phyloP scores from a whole-genome alignment of 2,797 vertebrate species.

The Bradypodion ventrale region DNA sequence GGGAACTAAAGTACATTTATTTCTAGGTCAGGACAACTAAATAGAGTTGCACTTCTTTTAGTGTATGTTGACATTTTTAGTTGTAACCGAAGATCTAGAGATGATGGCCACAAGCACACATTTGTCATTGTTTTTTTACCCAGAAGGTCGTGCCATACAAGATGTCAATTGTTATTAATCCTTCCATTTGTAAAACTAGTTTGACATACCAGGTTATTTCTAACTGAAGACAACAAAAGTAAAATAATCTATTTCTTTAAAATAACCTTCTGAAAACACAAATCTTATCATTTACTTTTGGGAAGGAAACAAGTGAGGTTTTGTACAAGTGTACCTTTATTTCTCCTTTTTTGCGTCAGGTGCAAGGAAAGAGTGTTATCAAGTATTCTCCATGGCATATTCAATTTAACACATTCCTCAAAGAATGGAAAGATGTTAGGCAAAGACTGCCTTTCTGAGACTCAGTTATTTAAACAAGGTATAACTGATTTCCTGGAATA shows the following conservation, averaged over 20 bases:
- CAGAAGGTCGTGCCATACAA: slow-evolving; percentile 51
- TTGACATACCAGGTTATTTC: slow-evolving; percentile 50
- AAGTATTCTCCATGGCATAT: slow-evolving; percentile 11
- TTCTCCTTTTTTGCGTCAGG: slow-evolving; percentile 11
- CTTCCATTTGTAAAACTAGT: slow-evolving; percentile 53
- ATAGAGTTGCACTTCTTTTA: not conserved
- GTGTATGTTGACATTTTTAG: slow-evolving; percentile 24
- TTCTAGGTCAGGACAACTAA: slow-evolving; percentile 24
- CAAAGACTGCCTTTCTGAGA: not conserved
- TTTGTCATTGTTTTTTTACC: not conserved
- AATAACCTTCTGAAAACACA: slow-evolving; percentile 31
- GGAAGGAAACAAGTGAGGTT: slow-evolving; percentile 26
- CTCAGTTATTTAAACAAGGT: slow-evolving; percentile 30
- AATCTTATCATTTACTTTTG: slow-evolving; percentile 11
- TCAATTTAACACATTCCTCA: not conserved
- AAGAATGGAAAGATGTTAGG: slow-evolving; percentile 34
- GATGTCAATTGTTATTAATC: slow-evolving; percentile 55
- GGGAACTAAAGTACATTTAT: not conserved
- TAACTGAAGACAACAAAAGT: slow-evolving; percentile 44
- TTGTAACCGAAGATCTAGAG: slow-evolving; percentile 40
- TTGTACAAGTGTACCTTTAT: not conserved
- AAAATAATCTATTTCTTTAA: slow-evolving; percentile 16
- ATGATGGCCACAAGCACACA: slow-evolving; percentile 26
- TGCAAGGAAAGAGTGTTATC: not conserved
- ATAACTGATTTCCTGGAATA: slow-evolving; percentile 18